A percentile compares a stretch with the other conserved stretches of the same genome.
These are phyloP conservation scores for Argentina silus DNA, from an alignment of 2,797 vertebrate species.

Conservation along the genomic window DNA sequence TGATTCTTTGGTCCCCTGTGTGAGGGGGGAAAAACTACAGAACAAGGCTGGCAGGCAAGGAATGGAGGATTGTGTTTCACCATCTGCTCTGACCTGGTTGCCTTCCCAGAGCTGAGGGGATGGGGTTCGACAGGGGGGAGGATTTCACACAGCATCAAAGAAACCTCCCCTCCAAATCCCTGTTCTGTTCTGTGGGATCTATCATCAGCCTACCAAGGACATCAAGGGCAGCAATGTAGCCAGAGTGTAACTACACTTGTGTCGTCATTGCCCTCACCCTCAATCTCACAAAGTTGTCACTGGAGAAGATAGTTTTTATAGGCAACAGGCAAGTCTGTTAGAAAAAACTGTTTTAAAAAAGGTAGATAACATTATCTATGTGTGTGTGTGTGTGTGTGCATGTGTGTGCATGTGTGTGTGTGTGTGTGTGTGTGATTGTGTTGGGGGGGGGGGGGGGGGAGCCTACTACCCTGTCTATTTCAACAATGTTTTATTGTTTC, in stretches of 20 bases:
- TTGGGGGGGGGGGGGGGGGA: too few relatives aligned
- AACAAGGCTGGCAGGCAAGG: slow-evolving; percentile 33
- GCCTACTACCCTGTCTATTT: not conserved
- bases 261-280: not conserved
- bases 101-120: slow-evolving; percentile 46
- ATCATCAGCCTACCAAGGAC: slow-evolving; percentile 21
- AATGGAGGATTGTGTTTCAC: slow-evolving; percentile 54
- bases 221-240: not conserved
- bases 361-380: too few relatives aligned
- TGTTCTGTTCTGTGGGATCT: slow-evolving; percentile 34
- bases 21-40: slow-evolving; percentile 28
- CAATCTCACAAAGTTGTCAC: not conserved
- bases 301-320: slow-evolving; percentile 4
- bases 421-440: too few relatives aligned
- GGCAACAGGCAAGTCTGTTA: slow-evolving; percentile 19
- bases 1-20: slow-evolving; percentile 27
- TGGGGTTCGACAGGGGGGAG: slow-evolving; percentile 34
- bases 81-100: slow-evolving; percentile 58
- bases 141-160: not conserved
- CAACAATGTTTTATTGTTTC: not conserved
- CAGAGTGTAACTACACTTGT: slow-evolving; percentile 14
- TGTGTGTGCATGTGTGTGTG: not conserved
- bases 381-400: not conserved
- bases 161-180: slow-evolving; percentile 23
- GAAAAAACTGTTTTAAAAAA: not conserved